Percentiles rank a stretch among this genome's conserved stretches.
phyloP scores from a whole-genome alignment of 2,888 invertebrate genomes.

The Chaitophorus viminalis region DNA sequence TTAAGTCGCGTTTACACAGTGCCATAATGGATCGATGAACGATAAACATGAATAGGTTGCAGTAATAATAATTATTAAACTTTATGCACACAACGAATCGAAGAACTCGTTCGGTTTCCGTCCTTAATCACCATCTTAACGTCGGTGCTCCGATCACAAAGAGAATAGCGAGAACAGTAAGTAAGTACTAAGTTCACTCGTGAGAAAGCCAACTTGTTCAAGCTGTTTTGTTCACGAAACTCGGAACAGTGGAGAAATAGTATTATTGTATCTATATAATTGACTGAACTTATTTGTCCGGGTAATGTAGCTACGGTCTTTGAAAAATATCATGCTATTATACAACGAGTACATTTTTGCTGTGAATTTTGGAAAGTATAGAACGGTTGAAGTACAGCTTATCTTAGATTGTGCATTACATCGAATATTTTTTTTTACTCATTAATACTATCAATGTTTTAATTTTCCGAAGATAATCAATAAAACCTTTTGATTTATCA shows the following conservation, averaged over 20 bases:
- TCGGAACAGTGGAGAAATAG: too few species aligned
- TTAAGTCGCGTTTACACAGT: slow-evolving; percentile 7
- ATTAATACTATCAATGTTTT: not conserved
- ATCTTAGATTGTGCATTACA: not conserved
- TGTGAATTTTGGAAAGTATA: not conserved
- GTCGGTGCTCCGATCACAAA: not conserved
- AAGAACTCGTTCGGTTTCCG: too few species aligned
- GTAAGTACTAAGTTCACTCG: not conserved
- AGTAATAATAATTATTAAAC: too few species aligned
- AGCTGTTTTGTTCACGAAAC: too few species aligned
- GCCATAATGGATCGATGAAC: not conserved
- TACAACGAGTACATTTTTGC: too few species aligned
- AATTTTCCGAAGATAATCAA: not conserved
- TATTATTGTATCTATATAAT: too few species aligned
- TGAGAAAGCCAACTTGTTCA: not conserved
- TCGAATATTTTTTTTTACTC: not conserved
- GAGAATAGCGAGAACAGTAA: not conserved
- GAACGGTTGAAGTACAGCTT: not conserved
- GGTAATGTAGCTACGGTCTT: too few species aligned
- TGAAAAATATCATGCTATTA: too few species aligned
- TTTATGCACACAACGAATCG: too few species aligned
- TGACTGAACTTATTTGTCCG: too few species aligned
- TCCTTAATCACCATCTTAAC: not conserved
- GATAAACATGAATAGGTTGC: not conserved
- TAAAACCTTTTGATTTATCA: not conserved